These are phyloP conservation scores for Artibeus lituratus DNA, from an alignment of 2,797 vertebrate species.

Conservation along the genomic window DNA sequence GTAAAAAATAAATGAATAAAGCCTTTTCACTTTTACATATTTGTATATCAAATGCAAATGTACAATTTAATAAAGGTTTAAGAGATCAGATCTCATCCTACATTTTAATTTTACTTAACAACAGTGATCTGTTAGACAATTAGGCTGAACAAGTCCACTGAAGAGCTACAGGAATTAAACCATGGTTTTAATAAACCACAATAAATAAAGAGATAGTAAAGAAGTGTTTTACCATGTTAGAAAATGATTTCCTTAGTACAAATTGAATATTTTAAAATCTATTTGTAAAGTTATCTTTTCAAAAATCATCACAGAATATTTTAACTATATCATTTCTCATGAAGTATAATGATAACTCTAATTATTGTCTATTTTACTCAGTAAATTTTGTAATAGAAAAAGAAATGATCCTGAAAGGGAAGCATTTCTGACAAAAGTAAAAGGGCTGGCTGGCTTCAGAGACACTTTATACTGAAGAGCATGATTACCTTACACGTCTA, in stretches of 20 bases:
- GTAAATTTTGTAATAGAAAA: background rate
- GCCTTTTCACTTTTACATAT: background rate
- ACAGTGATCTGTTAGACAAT: slow-evolving; percentile 10
- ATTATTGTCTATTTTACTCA: background rate
- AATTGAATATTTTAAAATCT: background rate
- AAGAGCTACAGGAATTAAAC: background rate
- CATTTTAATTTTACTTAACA: slow-evolving; percentile 37
- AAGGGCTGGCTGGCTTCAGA: background rate
- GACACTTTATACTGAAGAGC: background rate
- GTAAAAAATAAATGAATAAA: background rate
- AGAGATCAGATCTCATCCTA: background rate
- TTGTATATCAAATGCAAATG: background rate
- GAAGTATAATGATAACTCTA: background rate
- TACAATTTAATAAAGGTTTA: background rate
- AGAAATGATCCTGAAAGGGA: background rate
- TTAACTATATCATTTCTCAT: background rate
- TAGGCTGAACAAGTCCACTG: background rate
- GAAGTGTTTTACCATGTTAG: background rate
- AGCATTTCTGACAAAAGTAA: background rate
- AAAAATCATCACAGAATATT: background rate
- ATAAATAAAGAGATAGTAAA: background rate
- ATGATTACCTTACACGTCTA: background rate
- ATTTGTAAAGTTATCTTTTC: background rate
- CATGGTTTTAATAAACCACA: slow-evolving; percentile 2
- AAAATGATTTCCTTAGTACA: background rate